Evolutionary conservation across 1,140 invertebrate species (phyloP), one percentile per base, ranked within the genome.

Genomic region (Aculops lycopersici): DNA sequence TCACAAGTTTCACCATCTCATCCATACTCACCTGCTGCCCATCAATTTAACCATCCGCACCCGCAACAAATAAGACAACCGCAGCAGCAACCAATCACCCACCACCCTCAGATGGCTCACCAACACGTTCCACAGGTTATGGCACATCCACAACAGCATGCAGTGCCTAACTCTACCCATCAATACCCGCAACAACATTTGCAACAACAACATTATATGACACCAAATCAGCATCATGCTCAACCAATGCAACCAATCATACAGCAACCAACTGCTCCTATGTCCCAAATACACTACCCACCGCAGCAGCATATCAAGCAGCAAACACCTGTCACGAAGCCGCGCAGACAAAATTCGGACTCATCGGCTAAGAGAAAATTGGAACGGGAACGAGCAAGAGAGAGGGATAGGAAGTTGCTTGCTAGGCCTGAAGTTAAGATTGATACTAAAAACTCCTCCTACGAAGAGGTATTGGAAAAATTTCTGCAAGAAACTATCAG

Each of bases 121-220:
- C 17, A 39, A 17, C 21, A 5, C 3, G 17, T 21, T 17, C 20
- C 17, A 17, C 14, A 16, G 24, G 21, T 18, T 17, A 41, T 37
- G n/a, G n/a, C n/a, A n/a, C n/a, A n/a, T n/a, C n/a, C n/a, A n/a
- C n/a, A n/a, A n/a, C n/a, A n/a, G n/a, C n/a, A n/a, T n/a, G n/a
- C n/a, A n/a, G n/a, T n/a, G n/a, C n/a, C n/a, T n/a, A n/a, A n/a
- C n/a, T n/a, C n/a, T n/a, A n/a, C 31, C 21, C 37, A 12, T 15
- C 36, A 18, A 8, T 21, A 24, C 16, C 21, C 2, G 20, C 17
- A 37, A 17, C 20, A 17, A 20, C 40, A 42, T 38, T 21, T 4
- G 17, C 21, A 44, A 16, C 40, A 36, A 16, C 20, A 37, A 17
- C 43, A 41, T 37, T 36, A 35, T 20, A 20, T 18, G 21, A 13